Conservation (phyloP, 2,113 vertebrate species). For the Gnathonemus echidnorhynchus region DNA sequence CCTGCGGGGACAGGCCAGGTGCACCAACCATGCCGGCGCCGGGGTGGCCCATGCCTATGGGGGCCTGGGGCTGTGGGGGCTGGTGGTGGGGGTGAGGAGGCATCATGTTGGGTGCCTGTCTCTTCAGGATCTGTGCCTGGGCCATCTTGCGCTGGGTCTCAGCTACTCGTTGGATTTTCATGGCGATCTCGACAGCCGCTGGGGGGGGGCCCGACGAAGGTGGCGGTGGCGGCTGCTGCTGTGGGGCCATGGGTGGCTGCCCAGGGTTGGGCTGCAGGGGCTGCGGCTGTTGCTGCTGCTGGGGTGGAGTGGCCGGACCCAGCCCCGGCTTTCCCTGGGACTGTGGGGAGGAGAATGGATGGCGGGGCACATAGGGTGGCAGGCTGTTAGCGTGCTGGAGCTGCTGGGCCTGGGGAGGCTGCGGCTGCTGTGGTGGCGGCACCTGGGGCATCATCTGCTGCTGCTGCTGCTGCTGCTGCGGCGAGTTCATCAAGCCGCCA, state of each 20-base stretch:
- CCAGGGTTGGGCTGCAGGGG: conserved; percentile 39
- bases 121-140: conserved; percentile 73
- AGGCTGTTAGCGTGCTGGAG: conserved; percentile 64
- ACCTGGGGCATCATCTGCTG: conserved; percentile 59
- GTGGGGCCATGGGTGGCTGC: conserved; percentile 47
- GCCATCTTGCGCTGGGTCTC: conserved; percentile 93
- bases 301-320: conserved; percentile 71
- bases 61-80: conserved; percentile 63
- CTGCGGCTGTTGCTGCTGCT: conserved; percentile 67
- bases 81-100: conserved; percentile 71
- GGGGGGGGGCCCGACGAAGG: conserved; percentile 72
- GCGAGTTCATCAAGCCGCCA: conserved; percentile 56
- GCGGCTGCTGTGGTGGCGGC: conserved; percentile 59
- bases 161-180: conserved; percentile 90
- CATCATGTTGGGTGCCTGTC: conserved; percentile 62
- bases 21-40: conserved; percentile 51
- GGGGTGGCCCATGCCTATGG: conserved; percentile 77
- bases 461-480: conserved; percentile 49
- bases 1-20: conserved; percentile 63
- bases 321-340: conserved; percentile 84
- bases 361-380: conserved; percentile 72
- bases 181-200: conserved; percentile 88
- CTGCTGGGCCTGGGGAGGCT: conserved; percentile 63
- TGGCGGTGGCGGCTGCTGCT: conserved; percentile 46
- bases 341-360: conserved; percentile 74